Percentiles rank a stretch among this genome's conserved stretches.
Conservation (phyloP, 2,113 vertebrate genomes). For the Psephotus haematonotus region DNA sequence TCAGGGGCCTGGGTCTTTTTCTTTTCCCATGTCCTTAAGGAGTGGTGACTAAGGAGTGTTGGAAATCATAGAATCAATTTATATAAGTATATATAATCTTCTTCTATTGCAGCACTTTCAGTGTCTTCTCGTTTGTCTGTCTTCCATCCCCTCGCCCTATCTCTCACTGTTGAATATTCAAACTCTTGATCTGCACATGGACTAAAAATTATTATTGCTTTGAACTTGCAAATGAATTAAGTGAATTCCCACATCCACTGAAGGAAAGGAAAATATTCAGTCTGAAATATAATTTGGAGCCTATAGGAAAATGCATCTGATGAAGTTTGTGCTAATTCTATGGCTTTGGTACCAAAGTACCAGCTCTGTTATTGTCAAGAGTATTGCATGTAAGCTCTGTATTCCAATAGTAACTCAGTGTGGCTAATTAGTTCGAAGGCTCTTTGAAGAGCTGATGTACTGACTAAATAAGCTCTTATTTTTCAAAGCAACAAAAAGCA, state of each 20-base stretch:
- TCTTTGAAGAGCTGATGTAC: constrained; percentile 42
- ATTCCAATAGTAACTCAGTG: constrained; percentile 19
- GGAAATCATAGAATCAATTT: not conserved
- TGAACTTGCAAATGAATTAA: constrained; percentile 43
- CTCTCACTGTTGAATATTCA: constrained; percentile 41
- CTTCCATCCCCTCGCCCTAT: rapidly evolving
- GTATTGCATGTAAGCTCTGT: constrained; percentile 45
- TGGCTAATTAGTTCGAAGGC: constrained; percentile 45
- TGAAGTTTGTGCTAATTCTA: constrained; percentile 43
- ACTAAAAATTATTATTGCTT: constrained; percentile 44
- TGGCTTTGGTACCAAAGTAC: not conserved
- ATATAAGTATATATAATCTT: too few relatives aligned
- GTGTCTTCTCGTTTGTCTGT: not conserved
- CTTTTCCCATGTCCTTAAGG: not conserved
- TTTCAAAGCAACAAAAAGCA: constrained; percentile 50
- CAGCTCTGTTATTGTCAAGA: constrained; percentile 1
- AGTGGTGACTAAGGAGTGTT: not conserved
- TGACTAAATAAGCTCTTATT: constrained; percentile 49
- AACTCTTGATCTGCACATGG: not conserved
- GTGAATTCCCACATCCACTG: constrained; percentile 6
- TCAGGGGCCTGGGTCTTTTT: not conserved
- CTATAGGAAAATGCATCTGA: constrained; percentile 54
- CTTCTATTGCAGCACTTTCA: not conserved
- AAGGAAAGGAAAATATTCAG: constrained; percentile 39
- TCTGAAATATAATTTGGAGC: constrained; percentile 31